Base-by-base conservation (phyloP, 2,888 invertebrate genomes). In the Tetanocera ferruginea region DNA sequence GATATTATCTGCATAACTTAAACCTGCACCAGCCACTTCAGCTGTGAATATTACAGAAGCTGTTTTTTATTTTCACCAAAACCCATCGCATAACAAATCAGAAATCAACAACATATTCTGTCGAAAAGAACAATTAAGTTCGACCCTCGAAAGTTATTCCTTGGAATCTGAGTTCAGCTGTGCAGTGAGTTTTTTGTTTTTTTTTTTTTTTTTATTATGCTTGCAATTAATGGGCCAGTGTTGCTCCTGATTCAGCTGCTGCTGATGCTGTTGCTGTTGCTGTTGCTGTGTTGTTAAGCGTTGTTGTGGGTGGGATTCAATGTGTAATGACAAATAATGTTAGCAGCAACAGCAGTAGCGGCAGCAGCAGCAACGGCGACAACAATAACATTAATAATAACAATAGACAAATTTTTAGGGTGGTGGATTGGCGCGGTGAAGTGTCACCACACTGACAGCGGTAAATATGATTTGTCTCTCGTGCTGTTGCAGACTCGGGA, bases 271-370 rank as follows among this genome's bases (percentile, higher is more conserved):
- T 31, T 57, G 72, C 57, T 31, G 23, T 34, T 34, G 17, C 23
- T 69, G 69, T n/a, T 64, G 14, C 64, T 31, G 49, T 52, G 4
- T 14, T 25, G 70, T 34, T 55, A 17, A 55, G 37, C 31, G 28
- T 52, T 55, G 71, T 34, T n/a, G 57, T 72, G 72, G 60, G 60
- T 72, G 72, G 66, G 66, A 55, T 37, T 37, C 37, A 55, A 66
- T 66, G 55, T 55, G 66, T 74, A 77, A 79, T 76, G 79, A 70
- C 77, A 79, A 77, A 74, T 77, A 77, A 76, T 77, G 77, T 66
- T 70, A 75, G 55, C 57, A 28, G 51, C 77, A 43, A 28, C 66
- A 51, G 31, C 55, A 37, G 25, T 37, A 17, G 37, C 34, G 17
- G 43, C 60, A 60, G 19, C 51, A 51, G 19, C 31, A 31, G 43